Evolutionary conservation across 2,797 vertebrate species (phyloP), one percentile per base, ranked within the genome.

Genomic region (Centroberyx gerrardi): DNA sequence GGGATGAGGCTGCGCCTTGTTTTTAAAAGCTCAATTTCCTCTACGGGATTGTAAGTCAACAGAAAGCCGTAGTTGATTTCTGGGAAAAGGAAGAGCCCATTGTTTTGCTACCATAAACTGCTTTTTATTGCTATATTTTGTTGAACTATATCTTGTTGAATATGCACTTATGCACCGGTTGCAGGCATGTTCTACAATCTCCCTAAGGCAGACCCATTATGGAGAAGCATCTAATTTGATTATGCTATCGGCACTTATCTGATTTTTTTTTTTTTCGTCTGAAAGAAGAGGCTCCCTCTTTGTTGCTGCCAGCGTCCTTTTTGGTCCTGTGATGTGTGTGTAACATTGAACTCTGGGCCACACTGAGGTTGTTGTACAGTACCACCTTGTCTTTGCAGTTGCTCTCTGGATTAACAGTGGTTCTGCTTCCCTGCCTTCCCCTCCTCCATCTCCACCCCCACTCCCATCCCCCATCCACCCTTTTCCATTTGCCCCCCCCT

Each of bases 151-250:
- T 88, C 77, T 82, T 56, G 74, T 81, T 81, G 65, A 83, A 82
- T 61, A 78, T 72, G 66, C 55, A 28, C 61, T 18, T 72, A 56
- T 78, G 66, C 0, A 33, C 68, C 84, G 85, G 79, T 82, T 70
- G 28, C 62, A 48, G 68, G 70, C 68, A 69, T 83, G 71, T 63
- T 46, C 48, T 72, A 65, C 79, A 74, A 58, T 87, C 74, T 84
- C 83, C 83, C 77, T 8, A 1, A 77, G 87, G 90, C 79, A 44
- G 69, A 82, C 65, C 70, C 84, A 84, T 92, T 82, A 88, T 73
- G 80, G 80, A 72, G 82, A 86, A 84, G 82, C 82, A 82, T 84
- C 77, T 91, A 84, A 90, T 90, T 86, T 89, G 84, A 91, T 92
- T 91, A 86, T n/a, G 71, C 72, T 87, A 88, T 91, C 85, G 75